phyloP scores from a whole-genome alignment of 2,113 vertebrate genomes.

The Acrocephalus arundinaceus region DNA sequence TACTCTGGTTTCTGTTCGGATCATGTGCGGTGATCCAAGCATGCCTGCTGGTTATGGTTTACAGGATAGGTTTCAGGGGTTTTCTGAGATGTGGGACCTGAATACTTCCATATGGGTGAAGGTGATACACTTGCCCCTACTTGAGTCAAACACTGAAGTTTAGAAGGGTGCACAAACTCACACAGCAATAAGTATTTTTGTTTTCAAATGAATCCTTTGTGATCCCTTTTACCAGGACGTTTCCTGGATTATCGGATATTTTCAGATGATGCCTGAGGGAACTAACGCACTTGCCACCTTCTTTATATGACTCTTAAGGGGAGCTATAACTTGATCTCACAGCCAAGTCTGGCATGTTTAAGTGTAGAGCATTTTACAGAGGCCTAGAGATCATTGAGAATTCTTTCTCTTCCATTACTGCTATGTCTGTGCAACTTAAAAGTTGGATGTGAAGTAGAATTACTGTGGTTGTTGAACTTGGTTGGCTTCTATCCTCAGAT shows the following conservation, averaged over 20 bases:
- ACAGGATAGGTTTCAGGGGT: neutral
- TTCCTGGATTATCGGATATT: neutral
- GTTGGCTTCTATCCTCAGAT: neutral
- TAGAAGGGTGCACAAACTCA: neutral
- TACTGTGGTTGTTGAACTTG: neutral
- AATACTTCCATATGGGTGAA: neutral
- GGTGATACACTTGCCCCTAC: neutral
- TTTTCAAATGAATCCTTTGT: neutral
- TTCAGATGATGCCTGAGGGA: neutral
- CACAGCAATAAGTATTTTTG: neutral
- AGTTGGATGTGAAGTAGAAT: neutral
- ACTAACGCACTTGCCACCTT: neutral
- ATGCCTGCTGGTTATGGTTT: neutral
- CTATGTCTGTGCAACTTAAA: neutral
- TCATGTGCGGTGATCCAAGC: neutral
- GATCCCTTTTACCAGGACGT: neutral
- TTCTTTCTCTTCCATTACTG: neutral
- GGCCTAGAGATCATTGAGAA: neutral
- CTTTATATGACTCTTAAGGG: neutral
- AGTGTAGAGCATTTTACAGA: neutral
- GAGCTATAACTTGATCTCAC: neutral
- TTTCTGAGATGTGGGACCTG: neutral
- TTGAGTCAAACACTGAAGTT: neutral
- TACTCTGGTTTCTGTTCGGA: neutral
- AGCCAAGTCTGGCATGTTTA: neutral